Percentiles rank a stretch among this genome's conserved stretches.
These are phyloP conservation scores for Pipistrellus kuhlii DNA, from an alignment of 2,797 vertebrate species.

Conservation along the genomic window DNA sequence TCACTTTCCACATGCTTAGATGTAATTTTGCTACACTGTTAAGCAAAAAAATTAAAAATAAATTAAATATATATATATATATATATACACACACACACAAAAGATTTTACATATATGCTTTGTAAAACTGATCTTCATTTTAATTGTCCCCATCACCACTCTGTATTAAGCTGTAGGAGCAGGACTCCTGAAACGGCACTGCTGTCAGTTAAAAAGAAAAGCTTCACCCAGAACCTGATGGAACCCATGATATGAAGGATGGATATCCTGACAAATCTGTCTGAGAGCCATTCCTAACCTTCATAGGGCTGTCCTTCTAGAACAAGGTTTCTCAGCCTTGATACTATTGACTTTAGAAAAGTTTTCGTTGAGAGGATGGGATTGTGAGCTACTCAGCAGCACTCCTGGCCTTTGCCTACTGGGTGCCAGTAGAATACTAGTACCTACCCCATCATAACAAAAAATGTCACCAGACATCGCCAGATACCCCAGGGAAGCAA, in stretches of 20 bases:
- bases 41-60: conserved; percentile 34
- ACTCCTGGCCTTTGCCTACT: not conserved
- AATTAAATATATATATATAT: not conserved
- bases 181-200: not conserved
- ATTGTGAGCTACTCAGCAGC: not conserved
- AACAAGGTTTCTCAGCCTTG: not conserved
- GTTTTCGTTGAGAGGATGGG: not conserved
- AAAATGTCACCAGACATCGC: not conserved
- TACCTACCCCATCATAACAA: not conserved
- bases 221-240: not conserved
- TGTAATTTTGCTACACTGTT: conserved; percentile 19
- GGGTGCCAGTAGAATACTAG: not conserved
- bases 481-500: not conserved
- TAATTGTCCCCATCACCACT: not conserved
- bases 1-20: conserved; percentile 19
- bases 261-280: not conserved
- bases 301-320: not conserved
- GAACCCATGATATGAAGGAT: not conserved
- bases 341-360: not conserved
- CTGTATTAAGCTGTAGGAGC: not conserved
- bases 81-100: too few species aligned
- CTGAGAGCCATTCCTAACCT: not conserved
- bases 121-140: conserved; percentile 22
- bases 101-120: conserved; percentile 6
- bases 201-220: not conserved